Base-by-base conservation (phyloP, 2,797 vertebrate species). In the Nyctibius grandis region DNA sequence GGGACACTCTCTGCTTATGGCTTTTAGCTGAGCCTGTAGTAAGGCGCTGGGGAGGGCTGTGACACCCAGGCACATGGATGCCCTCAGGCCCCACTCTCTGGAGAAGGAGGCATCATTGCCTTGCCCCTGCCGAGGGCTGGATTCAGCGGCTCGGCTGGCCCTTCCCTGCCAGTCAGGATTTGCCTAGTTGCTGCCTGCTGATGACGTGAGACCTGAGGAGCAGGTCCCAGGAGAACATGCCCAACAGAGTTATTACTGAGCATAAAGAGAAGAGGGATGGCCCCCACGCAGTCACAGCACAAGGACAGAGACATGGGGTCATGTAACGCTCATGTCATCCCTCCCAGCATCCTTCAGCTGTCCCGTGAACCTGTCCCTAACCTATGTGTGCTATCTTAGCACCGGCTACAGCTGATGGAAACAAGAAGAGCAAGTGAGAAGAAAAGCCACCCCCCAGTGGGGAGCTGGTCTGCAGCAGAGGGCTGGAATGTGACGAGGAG, bases 281-380 rank as follows among this genome's bases (percentile, higher is more conserved):
- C 15, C 19, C n/a, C 11, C 25, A 38, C 0, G 0, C 51, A 90
- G 68, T 20, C 33, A 57, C 0, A 0, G 83, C 0, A 0, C 34
- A n/a, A 67, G 34, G 23, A 84, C 25, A 81, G 83, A 88, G n/a
- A 28, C 74, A 38, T 38, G 34, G 11, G 21, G 60, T 65, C 76
- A 54, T 0, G 12, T 57, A 74, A 80, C 0, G 0, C 68, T 79
- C 79, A 70, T 16, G 22, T 15, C 60, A 51, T 1, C 3, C 21
- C 36, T 23, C 9, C 63, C 63, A 53, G 72, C 75, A 76, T 36
- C 51, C 74, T 81, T 38, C 63, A 65, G 38, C 47, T 80, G 47
- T 34, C 26, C 63, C 8, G 0, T 50, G 40, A 91, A 28, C 51
- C 31, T 6, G 3, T 28, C 59, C 34, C 42, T 60, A n/a, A 64